Conservation (phyloP, 2,888 invertebrate genomes). For the Aphidoletes aphidimyza region DNA sequence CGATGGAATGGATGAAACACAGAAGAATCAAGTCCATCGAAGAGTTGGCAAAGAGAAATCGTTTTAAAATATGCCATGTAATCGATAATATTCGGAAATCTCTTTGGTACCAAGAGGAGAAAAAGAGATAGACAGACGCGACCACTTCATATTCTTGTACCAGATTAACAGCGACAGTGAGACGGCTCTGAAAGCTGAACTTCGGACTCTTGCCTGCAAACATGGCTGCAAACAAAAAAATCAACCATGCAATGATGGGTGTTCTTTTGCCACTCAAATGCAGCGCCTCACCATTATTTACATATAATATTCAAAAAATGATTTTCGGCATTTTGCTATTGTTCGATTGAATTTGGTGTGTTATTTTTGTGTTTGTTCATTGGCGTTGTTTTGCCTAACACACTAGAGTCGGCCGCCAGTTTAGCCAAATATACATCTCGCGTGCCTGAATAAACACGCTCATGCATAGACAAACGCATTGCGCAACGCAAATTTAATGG, state of each 20-base stretch:
- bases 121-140: neutral
- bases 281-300: neutral
- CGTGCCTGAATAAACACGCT: too few relatives aligned
- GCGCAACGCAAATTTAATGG: neutral
- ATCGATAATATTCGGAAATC: slow-evolving; percentile 21
- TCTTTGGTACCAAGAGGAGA: too few relatives aligned
- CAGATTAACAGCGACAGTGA: neutral
- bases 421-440: too few relatives aligned
- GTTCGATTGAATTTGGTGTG: neutral
- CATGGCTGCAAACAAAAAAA: neutral
- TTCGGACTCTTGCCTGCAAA: too few relatives aligned
- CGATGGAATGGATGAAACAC: neutral
- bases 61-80: neutral
- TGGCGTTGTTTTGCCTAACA: neutral
- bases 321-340: neutral
- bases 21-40: neutral
- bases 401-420: too few relatives aligned
- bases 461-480: neutral
- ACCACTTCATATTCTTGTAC: neutral
- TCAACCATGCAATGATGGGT: neutral
- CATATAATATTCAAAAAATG: neutral
- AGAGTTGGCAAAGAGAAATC: slow-evolving; percentile 9
- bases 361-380: neutral
- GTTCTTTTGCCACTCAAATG: neutral
- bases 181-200: neutral